Conservation (phyloP, 2,113 vertebrate species). For the Melospiza georgiana region DNA sequence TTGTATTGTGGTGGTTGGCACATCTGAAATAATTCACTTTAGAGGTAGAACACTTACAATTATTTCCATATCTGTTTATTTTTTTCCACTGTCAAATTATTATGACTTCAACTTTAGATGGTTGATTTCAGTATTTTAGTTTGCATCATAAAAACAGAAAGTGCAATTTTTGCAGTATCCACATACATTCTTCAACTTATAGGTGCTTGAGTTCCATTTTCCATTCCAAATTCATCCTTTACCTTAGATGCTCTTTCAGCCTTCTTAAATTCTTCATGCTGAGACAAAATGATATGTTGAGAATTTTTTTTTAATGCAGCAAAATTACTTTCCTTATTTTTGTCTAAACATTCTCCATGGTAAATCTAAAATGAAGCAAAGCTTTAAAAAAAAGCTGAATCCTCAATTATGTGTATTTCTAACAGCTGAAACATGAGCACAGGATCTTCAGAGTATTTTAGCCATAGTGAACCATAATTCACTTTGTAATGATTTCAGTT, state of each 20-base stretch:
- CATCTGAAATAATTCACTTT: slow-evolving; percentile 70
- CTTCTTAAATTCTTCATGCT: not conserved
- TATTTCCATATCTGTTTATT: slow-evolving; percentile 8
- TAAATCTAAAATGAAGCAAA: not conserved
- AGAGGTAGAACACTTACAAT: not conserved
- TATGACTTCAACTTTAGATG: not conserved
- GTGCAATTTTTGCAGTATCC: not conserved
- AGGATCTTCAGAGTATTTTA: not conserved
- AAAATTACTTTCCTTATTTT: not conserved
- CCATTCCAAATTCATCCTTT: slow-evolving; percentile 45
- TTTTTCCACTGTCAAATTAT: slow-evolving; percentile 24
- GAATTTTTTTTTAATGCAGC: not conserved
- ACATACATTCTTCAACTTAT: not conserved
- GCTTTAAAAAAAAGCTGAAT: not conserved
- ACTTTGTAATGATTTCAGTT: not conserved
- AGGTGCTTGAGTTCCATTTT: not conserved
- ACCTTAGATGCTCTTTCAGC: not conserved
- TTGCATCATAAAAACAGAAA: not conserved
- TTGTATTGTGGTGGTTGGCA: slow-evolving; percentile 80
- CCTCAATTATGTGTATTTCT: not conserved
- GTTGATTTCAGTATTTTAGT: not conserved
- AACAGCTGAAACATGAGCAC: not conserved
- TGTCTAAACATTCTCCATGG: not conserved
- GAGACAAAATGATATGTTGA: not conserved
- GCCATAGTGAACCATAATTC: not conserved